A percentile compares a stretch with the other conserved stretches of the same genome.
phyloP scores from a whole-genome alignment of 2,113 vertebrate species.

The Seriola rivoliana region DNA sequence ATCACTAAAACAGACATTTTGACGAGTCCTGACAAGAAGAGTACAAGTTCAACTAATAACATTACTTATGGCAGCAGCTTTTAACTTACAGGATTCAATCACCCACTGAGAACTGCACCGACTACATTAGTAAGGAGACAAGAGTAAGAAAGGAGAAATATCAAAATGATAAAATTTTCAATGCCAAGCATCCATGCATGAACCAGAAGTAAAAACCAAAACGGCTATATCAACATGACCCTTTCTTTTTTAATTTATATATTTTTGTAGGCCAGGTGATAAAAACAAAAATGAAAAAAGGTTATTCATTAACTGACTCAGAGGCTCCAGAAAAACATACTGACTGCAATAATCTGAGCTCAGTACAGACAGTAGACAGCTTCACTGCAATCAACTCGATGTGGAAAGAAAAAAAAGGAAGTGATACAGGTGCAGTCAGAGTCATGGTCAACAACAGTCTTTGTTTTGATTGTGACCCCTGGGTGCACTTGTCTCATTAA shows the following conservation, averaged over 20 bases:
- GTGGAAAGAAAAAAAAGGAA: too few species aligned
- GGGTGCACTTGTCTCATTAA: slow-evolving; percentile 21
- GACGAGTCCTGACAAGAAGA: background rate
- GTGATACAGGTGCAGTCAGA: background rate
- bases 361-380: background rate
- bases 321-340: background rate
- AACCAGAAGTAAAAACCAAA: background rate
- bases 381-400: background rate
- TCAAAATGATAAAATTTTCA: background rate
- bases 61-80: background rate
- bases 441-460: background rate
- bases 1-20: background rate
- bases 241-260: background rate
- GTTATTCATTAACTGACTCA: background rate
- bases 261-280: background rate
- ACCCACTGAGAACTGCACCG: background rate
- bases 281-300: background rate
- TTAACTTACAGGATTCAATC: background rate
- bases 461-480: slow-evolving; percentile 26
- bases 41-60: background rate
- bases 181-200: background rate
- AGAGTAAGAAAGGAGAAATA: background rate
- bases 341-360: background rate
- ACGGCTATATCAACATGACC: background rate
- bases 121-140: background rate